Percentiles rank a stretch among this genome's conserved stretches.
Evolutionary conservation across 1,140 invertebrate genomes (phyloP).

Genomic region (Hyposmocoma kahamanoa): DNA sequence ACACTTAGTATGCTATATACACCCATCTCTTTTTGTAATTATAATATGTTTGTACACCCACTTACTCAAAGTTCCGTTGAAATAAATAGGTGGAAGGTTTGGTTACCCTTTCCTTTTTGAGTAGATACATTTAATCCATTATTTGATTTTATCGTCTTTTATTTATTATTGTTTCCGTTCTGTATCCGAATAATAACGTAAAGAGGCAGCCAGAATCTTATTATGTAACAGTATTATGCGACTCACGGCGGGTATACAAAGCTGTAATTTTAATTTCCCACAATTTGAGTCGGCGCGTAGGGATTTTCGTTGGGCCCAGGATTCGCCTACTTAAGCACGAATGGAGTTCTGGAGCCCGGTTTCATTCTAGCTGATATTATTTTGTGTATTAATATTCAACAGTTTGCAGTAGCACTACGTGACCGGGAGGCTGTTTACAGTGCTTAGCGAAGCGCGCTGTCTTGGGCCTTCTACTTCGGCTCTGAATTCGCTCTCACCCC

Average conservation of each 20-base stretch:
- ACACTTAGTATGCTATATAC: too few species aligned
- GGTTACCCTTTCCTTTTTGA: too few species aligned
- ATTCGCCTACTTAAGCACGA: slow-evolving; percentile 24
- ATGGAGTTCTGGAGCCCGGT: slow-evolving; percentile 21
- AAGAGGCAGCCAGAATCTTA: background rate
- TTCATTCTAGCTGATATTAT: slow-evolving; percentile 50
- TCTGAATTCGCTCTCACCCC: slow-evolving; percentile 18
- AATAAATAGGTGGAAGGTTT: too few species aligned
- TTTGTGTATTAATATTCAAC: slow-evolving; percentile 64
- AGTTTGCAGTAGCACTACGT: slow-evolving; percentile 51
- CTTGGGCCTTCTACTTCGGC: slow-evolving; percentile 18
- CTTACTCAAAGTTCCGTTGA: too few species aligned
- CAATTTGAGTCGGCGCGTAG: slow-evolving; percentile 4
- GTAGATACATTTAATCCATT: too few species aligned
- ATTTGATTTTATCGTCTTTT: too few species aligned
- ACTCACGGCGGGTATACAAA: background rate
- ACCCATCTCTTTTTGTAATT: too few species aligned
- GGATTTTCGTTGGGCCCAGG: slow-evolving; percentile 13
- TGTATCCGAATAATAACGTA: too few species aligned
- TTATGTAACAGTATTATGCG: slow-evolving; percentile 2
- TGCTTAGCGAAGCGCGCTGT: slow-evolving; percentile 49
- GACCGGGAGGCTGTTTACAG: slow-evolving; percentile 60
- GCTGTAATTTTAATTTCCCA: slow-evolving; percentile 10
- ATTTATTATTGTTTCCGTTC: too few species aligned
- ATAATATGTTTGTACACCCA: too few species aligned